A percentile compares a stretch with the other conserved stretches of the same genome.
Evolutionary conservation across 2,888 invertebrate species (phyloP).

Genomic region (Latrodectus elegans): DNA sequence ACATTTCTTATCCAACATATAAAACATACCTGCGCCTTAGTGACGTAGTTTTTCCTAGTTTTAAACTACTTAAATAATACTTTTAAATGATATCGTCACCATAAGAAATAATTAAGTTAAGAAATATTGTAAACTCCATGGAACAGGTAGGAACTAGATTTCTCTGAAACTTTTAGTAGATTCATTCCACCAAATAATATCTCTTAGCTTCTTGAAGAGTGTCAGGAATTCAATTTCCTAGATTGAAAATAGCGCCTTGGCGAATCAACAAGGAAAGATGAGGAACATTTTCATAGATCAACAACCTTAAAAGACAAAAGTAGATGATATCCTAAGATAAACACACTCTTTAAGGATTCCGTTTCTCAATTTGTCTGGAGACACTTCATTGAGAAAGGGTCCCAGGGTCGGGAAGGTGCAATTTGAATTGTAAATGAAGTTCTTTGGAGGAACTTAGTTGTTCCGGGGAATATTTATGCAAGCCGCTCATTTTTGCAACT

Average conservation of each 20-base stretch:
- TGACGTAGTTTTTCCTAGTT: too few species aligned
- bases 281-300: constrained; percentile 12
- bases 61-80: too few species aligned
- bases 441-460: background rate
- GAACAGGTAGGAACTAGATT: too few species aligned
- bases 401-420: background rate
- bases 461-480: background rate
- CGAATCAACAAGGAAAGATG: background rate
- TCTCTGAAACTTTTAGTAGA: background rate
- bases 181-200: background rate
- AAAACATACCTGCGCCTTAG: too few species aligned
- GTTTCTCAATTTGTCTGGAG: constrained; percentile 3
- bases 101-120: too few species aligned
- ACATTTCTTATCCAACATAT: too few species aligned
- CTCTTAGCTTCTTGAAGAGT: background rate
- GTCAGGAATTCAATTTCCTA: background rate
- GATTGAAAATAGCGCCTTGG: background rate
- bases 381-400: background rate
- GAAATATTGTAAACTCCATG: too few species aligned
- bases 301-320: constrained; percentile 7
- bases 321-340: constrained; percentile 5
- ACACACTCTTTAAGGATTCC: background rate
- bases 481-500: background rate
- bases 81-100: too few species aligned
- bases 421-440: constrained; percentile 13